Conservation (phyloP, 1,140 invertebrate species). For the Phymorhynchus buccinoides region DNA sequence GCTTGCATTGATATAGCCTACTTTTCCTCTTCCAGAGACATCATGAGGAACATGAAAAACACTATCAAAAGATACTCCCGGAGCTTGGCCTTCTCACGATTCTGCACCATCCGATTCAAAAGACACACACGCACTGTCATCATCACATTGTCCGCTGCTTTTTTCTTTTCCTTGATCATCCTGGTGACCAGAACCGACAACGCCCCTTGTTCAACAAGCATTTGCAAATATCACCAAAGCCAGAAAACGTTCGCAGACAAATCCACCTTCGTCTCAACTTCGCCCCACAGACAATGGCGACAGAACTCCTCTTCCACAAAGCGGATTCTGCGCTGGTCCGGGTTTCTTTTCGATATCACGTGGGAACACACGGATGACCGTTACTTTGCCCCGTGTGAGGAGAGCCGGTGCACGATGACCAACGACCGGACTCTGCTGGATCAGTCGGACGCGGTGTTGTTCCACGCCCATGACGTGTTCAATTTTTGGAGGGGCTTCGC, state of each 20-base stretch:
- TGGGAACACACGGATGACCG: conserved; percentile 51
- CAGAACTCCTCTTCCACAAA: conserved; percentile 36
- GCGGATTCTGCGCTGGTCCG: conserved; percentile 48
- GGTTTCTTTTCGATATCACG: conserved; percentile 42
- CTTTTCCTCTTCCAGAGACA: neutral
- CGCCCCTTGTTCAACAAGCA: neutral
- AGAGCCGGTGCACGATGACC: conserved; percentile 59
- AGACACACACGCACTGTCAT: conserved; percentile 5
- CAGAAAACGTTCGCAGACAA: neutral
- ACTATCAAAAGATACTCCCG: neutral
- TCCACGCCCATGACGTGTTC: conserved; percentile 56
- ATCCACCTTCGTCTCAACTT: conserved; percentile 24
- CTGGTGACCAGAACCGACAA: conserved; percentile 26
- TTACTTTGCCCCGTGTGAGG: conserved; percentile 51
- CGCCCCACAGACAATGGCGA: conserved; percentile 23
- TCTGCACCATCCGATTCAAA: neutral
- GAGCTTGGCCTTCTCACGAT: neutral
- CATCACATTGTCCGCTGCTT: neutral
- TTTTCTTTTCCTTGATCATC: conserved; percentile 33
- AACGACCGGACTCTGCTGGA: conserved; percentile 50
- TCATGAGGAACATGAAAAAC: neutral
- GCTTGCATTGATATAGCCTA: neutral
- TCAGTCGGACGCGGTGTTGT: conserved; percentile 61
- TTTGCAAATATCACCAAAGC: neutral
- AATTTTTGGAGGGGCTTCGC: conserved; percentile 44